Conservation (phyloP, 2,113 vertebrate species). For the Cynocephalus volans region DNA sequence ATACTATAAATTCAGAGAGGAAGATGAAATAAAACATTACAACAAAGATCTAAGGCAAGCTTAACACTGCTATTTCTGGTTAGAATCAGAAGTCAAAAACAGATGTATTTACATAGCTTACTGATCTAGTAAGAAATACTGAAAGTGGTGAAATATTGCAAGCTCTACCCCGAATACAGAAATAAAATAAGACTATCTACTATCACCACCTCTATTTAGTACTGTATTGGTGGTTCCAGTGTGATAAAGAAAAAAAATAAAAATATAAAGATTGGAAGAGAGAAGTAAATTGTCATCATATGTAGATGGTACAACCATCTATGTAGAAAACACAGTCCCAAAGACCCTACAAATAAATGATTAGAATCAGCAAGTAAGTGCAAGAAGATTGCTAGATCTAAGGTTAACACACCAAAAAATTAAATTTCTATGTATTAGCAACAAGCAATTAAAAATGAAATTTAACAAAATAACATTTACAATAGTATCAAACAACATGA, state of each 20-base stretch:
- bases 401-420: constrained; percentile 7
- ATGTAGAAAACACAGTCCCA: constrained; percentile 5
- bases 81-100: not conserved
- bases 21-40: not conserved
- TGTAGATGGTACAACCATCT: not conserved
- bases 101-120: not conserved
- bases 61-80: not conserved
- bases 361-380: not conserved
- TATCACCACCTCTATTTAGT: not conserved
- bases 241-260: constrained; percentile 36
- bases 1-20: not conserved
- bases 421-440: constrained; percentile 29
- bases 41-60: not conserved
- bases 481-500: not conserved
- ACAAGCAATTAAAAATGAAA: constrained; percentile 45
- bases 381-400: constrained; percentile 4
- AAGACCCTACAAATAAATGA: constrained; percentile 37
- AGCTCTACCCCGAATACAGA: not conserved
- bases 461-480: constrained; percentile 25
- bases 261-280: not conserved
- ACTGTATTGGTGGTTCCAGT: not conserved
- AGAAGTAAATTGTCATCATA: not conserved
- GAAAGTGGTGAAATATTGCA: not conserved
- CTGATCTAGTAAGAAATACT: not conserved
- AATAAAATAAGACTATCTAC: not conserved